Conservation (phyloP, 2,888 invertebrate species). For the Tortrix viridana region DNA sequence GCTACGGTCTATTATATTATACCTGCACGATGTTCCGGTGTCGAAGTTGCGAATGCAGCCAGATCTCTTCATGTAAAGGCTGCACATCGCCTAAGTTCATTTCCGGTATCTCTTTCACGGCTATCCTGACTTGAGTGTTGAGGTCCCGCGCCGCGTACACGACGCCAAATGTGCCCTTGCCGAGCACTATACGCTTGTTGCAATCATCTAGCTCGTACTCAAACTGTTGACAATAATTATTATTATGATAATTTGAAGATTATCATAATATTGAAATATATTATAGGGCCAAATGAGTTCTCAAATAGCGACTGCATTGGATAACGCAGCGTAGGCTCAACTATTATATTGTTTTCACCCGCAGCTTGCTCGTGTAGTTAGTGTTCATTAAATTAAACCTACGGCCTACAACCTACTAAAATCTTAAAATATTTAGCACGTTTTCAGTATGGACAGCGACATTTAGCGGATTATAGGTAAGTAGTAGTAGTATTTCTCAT, state of each 20-base stretch:
- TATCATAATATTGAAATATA: too few species aligned
- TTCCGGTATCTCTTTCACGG: constrained; percentile 99
- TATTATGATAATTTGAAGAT: not conserved
- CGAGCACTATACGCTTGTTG: constrained; percentile 92
- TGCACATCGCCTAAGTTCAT: constrained; percentile 98
- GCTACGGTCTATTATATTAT: too few species aligned
- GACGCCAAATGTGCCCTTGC: constrained; percentile 97
- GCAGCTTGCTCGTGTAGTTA: too few species aligned
- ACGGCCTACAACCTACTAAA: too few species aligned
- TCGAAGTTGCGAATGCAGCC: constrained; percentile 96
- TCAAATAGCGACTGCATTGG: not conserved
- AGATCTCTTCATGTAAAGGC: constrained; percentile 99
- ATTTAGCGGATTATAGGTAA: too few species aligned
- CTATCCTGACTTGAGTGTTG: constrained; percentile 96
- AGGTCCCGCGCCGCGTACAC: constrained; percentile 97
- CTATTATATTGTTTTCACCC: too few species aligned
- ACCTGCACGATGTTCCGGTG: constrained; percentile 98
- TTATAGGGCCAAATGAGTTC: too few species aligned
- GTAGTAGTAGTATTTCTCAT: too few species aligned
- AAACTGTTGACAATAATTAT: constrained; percentile 80
- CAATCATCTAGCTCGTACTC: constrained; percentile 98
- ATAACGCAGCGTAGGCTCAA: too few species aligned
- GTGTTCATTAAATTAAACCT: too few species aligned
- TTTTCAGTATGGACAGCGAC: too few species aligned
- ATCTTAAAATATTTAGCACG: too few species aligned